Conservation (phyloP, 2,113 vertebrate genomes). For the Microtus oregoni region DNA sequence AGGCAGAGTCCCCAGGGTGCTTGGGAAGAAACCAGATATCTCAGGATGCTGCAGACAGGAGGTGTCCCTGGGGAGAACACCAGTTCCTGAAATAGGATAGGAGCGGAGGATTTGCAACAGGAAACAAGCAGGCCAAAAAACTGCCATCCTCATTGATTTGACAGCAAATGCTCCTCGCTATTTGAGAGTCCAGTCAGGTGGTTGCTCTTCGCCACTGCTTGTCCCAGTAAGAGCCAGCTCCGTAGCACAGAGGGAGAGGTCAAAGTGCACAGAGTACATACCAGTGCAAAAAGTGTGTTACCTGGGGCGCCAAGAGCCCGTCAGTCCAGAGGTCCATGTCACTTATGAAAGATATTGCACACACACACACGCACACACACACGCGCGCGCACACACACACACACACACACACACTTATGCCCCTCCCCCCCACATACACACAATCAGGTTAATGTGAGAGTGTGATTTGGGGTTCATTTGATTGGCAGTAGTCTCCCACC, state of each 20-base stretch:
- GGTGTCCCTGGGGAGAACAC: not conserved
- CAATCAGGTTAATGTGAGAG: not conserved
- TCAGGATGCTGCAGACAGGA: conserved; percentile 57
- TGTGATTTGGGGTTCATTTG: fast-evolving
- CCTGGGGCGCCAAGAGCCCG: not conserved
- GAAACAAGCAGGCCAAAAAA: conserved; percentile 33
- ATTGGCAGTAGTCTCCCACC: too few species aligned
- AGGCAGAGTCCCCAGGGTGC: not conserved
- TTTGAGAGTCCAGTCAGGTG: not conserved
- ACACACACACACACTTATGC: not conserved
- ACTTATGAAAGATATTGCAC: not conserved
- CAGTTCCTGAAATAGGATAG: not conserved
- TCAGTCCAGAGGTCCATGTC: not conserved
- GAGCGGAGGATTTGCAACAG: conserved; percentile 26
- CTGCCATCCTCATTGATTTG: not conserved
- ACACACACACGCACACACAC: not conserved
- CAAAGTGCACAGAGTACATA: fast-evolving
- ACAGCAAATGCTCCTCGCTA: not conserved
- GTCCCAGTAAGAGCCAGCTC: not conserved
- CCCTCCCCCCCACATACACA: not conserved
- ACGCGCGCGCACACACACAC: not conserved
- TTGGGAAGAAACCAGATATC: conserved; percentile 28
- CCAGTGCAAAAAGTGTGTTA: fast-evolving
- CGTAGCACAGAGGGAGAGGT: not conserved
- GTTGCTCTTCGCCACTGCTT: fast-evolving